phyloP scores from a whole-genome alignment of 2,888 invertebrate species.

The Cheilosia urbana region DNA sequence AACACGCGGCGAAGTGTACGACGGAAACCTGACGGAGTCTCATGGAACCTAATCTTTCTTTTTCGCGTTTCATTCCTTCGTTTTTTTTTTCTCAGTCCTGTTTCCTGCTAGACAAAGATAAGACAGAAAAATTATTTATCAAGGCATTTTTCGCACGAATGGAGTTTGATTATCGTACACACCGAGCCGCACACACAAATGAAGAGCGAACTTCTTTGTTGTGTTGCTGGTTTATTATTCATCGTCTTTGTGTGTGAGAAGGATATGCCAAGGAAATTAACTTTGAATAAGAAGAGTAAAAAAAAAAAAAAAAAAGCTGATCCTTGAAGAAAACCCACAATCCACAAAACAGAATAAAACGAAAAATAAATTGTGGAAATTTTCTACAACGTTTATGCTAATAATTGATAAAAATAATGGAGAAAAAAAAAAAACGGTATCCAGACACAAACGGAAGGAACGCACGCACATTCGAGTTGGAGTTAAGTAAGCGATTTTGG shows the following conservation, averaged over 20 bases:
- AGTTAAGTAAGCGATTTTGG: slow-evolving; percentile 27
- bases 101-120: slow-evolving; percentile 66
- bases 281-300: slow-evolving; percentile 41
- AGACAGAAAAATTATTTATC: slow-evolving; percentile 67
- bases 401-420: slow-evolving; percentile 68
- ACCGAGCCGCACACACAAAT: slow-evolving; percentile 48
- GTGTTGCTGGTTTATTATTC: slow-evolving; percentile 8
- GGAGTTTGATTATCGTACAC: slow-evolving; percentile 70
- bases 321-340: slow-evolving; percentile 33
- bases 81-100: background rate
- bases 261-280: slow-evolving; percentile 52
- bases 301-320: slow-evolving; percentile 54
- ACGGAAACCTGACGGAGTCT: slow-evolving; percentile 56
- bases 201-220: slow-evolving; percentile 57
- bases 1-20: slow-evolving; percentile 24
- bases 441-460: slow-evolving; percentile 27
- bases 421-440: slow-evolving; percentile 42
- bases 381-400: slow-evolving; percentile 63
- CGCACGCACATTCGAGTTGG: background rate
- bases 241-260: slow-evolving; percentile 17
- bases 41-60: slow-evolving; percentile 17
- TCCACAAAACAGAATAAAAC: slow-evolving; percentile 40
- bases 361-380: slow-evolving; percentile 68
- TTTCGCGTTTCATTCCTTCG: slow-evolving; percentile 44
- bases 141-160: slow-evolving; percentile 74